A percentile compares a stretch with the other conserved stretches of the same genome.
These are phyloP conservation scores for Leptoteleia sp. DNA, from an alignment of 1,140 invertebrate species.

Conservation along the genomic window DNA sequence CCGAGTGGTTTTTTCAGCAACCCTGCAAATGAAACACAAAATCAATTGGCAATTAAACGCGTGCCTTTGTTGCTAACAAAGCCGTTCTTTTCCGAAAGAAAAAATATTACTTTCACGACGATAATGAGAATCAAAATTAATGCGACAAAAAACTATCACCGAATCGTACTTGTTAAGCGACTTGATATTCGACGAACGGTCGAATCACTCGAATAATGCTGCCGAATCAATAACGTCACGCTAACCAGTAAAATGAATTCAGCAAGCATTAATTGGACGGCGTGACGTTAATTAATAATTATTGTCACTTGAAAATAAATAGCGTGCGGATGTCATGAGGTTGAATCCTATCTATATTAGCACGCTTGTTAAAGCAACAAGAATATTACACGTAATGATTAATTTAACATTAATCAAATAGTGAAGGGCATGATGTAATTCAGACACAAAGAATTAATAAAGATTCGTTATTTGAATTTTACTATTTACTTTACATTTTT, in stretches of 20 bases:
- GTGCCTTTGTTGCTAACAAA: constrained; percentile 8
- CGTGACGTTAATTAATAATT: constrained; percentile 63
- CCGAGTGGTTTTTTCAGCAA: constrained; percentile 16
- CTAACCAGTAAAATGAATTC: constrained; percentile 50
- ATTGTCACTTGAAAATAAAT: constrained; percentile 61
- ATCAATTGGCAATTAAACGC: constrained; percentile 27
- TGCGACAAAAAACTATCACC: constrained; percentile 11
- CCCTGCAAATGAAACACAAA: constrained; percentile 28
- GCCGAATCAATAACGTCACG: constrained; percentile 41
- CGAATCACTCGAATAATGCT: constrained; percentile 20
- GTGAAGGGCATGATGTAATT: neutral
- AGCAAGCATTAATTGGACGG: constrained; percentile 53
- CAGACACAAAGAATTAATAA: too few relatives aligned
- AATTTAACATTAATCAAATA: constrained; percentile 34
- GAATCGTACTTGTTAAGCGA: constrained; percentile 33
- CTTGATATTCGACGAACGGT: constrained; percentile 4
- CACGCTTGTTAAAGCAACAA: constrained; percentile 38
- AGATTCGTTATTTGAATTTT: too few relatives aligned
- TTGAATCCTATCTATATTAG: constrained; percentile 23
- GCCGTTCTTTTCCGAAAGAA: neutral
- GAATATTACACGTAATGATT: constrained; percentile 46
- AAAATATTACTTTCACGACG: neutral
- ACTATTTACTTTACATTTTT: too few relatives aligned
- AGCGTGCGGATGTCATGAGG: constrained; percentile 35
- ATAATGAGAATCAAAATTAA: constrained; percentile 21